These are phyloP conservation scores for Gorsachius goisagi DNA, from an alignment of 2,113 vertebrate genomes.

Conservation along the genomic window DNA sequence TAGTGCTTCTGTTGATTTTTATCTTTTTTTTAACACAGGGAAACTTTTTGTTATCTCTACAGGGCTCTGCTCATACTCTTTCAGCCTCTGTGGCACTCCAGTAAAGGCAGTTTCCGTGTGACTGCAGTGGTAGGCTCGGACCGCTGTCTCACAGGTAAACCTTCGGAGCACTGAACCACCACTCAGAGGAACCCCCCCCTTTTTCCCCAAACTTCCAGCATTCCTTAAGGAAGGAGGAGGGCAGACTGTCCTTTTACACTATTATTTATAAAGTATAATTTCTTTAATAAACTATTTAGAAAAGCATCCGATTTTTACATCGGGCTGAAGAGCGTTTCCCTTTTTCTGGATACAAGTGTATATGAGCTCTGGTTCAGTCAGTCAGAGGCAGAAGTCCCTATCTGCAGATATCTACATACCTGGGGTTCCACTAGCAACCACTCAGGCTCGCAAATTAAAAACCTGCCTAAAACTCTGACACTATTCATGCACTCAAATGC, in stretches of 20 bases:
- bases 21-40: background rate
- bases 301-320: background rate
- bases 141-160: background rate
- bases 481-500: constrained; percentile 7
- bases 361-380: background rate
- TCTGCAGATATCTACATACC: background rate
- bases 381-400: background rate
- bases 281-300: background rate
- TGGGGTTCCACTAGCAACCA: background rate
- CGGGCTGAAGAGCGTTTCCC: background rate
- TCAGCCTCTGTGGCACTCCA: background rate
- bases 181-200: background rate
- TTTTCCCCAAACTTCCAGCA: background rate
- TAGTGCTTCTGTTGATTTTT: background rate
- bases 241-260: background rate
- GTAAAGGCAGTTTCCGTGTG: background rate
- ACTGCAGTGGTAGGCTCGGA: background rate
- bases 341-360: background rate
- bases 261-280: background rate
- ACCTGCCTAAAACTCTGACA: constrained; percentile 22
- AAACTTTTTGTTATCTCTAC: background rate
- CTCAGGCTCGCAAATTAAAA: constrained; percentile 19
- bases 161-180: background rate
- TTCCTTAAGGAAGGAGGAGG: background rate
- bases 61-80: background rate